Conservation (phyloP, 2,113 vertebrate genomes). For the Microtus richardsoni region DNA sequence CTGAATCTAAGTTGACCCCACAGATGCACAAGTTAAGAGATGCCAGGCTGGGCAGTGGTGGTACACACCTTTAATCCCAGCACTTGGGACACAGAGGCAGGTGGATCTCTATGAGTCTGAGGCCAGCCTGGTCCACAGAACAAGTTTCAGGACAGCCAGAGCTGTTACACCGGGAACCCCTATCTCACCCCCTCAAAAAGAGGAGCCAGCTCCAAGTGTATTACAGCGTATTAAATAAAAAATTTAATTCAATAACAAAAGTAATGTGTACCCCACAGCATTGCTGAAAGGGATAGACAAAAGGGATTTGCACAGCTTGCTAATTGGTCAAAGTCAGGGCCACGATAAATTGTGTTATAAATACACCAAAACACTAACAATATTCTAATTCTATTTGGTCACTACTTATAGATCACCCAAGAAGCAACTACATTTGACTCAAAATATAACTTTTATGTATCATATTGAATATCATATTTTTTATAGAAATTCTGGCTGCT, state of each 20-base stretch:
- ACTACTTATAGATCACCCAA: background rate
- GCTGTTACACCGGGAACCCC: background rate
- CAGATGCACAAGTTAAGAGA: background rate
- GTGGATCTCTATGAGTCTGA: background rate
- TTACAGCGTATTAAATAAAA: background rate
- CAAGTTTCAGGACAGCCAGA: background rate
- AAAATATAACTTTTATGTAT: background rate
- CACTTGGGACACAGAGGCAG: background rate
- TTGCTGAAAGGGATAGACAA: background rate
- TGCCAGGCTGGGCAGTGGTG: background rate
- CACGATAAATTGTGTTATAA: background rate
- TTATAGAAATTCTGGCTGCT: background rate
- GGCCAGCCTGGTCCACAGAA: background rate
- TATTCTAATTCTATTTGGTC: background rate
- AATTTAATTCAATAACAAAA: conserved; percentile 23
- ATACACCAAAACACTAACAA: background rate
- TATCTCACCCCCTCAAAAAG: background rate
- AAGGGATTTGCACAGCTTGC: background rate
- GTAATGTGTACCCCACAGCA: background rate
- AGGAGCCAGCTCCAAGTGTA: background rate
- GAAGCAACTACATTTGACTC: background rate
- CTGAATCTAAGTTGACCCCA: background rate
- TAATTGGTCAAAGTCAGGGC: background rate
- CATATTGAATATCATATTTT: background rate
- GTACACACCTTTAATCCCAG: background rate